Evolutionary conservation across 1,140 invertebrate species (phyloP).

Genomic region (Aphis gossypii): DNA sequence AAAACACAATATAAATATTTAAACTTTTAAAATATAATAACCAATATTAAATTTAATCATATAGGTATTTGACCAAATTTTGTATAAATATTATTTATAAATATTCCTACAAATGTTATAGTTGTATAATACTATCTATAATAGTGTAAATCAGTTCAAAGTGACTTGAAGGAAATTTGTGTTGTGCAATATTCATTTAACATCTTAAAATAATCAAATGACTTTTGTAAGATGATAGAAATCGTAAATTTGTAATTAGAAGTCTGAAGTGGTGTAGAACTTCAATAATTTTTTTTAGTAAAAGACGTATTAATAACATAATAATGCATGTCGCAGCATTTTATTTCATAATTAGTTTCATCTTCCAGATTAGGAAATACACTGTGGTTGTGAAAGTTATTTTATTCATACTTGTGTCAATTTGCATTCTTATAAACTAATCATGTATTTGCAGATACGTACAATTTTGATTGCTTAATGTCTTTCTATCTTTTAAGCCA

Average conservation of each 20-base stretch:
- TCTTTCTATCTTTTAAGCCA: neutral
- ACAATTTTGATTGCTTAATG: neutral
- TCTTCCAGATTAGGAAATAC: neutral
- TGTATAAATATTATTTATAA: neutral
- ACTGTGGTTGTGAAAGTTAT: neutral
- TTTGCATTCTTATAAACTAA: neutral
- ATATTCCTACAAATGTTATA: neutral
- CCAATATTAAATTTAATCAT: neutral
- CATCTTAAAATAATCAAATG: neutral
- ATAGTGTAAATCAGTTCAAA: neutral
- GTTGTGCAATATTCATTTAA: neutral
- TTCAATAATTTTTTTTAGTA: neutral
- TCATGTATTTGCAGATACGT: neutral
- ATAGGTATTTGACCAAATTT: neutral
- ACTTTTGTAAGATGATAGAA: neutral
- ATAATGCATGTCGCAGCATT: neutral
- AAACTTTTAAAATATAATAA: too few species aligned
- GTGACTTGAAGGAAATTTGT: neutral
- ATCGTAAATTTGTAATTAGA: neutral
- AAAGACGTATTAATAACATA: neutral
- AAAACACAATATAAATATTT: too few species aligned
- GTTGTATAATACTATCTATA: neutral
- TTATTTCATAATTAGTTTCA: neutral
- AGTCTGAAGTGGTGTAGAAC: neutral
- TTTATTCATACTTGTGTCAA: neutral